Percentiles rank a stretch among this genome's conserved stretches.
phyloP scores from a whole-genome alignment of 2,888 invertebrate species.

The Andrena camellia region DNA sequence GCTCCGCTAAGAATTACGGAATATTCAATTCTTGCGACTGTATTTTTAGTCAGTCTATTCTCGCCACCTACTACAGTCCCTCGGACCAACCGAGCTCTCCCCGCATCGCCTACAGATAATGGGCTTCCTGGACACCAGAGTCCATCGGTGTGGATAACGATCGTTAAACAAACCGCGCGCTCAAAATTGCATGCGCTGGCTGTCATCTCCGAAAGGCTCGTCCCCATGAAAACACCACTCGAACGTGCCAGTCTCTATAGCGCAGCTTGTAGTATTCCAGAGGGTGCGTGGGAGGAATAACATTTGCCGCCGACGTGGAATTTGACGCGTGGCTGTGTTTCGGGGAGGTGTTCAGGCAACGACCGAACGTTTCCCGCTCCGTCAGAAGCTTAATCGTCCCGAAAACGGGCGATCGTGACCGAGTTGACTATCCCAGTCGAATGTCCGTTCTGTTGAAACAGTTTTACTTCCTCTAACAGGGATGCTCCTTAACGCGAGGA shows the following conservation, averaged over 20 bases:
- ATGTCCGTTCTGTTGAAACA: neutral
- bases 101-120: neutral
- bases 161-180: slow-evolving; percentile 8
- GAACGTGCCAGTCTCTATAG: slow-evolving; percentile 14
- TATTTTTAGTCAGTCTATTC: too few species aligned
- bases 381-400: neutral
- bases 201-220: neutral
- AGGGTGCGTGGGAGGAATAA: slow-evolving; percentile 20
- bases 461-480: neutral
- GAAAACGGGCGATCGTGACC: neutral
- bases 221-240: slow-evolving; percentile 10
- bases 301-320: slow-evolving; percentile 2
- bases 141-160: neutral
- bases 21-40: too few species aligned
- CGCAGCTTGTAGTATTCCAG: slow-evolving; percentile 9
- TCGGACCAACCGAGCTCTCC: too few species aligned
- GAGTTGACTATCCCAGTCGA: neutral
- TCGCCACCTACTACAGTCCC: too few species aligned
- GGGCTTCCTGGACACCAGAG: neutral
- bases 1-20: too few species aligned
- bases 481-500: slow-evolving; percentile 1
- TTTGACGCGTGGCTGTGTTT: neutral
- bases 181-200: neutral
- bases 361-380: neutral
- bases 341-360: neutral